Conservation (phyloP, 2,797 vertebrate species). For the Coregonus sp. region DNA sequence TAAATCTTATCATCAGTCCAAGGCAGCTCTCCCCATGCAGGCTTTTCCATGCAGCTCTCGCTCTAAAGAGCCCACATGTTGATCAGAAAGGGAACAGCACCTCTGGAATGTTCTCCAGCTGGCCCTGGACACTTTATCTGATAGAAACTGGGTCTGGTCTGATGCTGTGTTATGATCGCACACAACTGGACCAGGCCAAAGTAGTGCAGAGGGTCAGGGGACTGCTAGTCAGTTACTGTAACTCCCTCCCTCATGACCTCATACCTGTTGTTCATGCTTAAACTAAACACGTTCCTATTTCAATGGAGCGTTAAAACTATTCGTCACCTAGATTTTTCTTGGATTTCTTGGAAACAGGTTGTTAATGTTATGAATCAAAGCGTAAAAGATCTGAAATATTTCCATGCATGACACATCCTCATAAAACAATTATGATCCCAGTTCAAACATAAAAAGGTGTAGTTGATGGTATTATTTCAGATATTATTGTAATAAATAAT, state of each 20-base stretch:
- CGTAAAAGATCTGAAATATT: background rate
- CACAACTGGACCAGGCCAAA: constrained; percentile 41
- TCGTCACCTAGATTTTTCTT: background rate
- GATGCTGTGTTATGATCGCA: constrained; percentile 36
- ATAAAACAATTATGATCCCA: background rate
- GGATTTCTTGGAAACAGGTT: background rate
- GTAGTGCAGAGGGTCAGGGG: constrained; percentile 30
- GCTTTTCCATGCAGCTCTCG: constrained; percentile 17
- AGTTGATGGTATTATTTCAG: background rate
- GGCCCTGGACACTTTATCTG: constrained; percentile 48
- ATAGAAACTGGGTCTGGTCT: constrained; percentile 43
- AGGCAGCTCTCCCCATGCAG: constrained; percentile 25
- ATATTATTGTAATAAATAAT: constrained; percentile 8
- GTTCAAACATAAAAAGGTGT: constrained; percentile 8
- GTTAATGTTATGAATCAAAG: background rate
- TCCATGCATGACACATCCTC: constrained; percentile 1
- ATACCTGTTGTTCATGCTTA: constrained; percentile 6
- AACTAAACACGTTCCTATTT: constrained; percentile 24
- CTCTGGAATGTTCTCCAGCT: constrained; percentile 40
- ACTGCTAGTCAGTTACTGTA: background rate
- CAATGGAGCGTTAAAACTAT: background rate
- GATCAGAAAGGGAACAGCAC: constrained; percentile 23
- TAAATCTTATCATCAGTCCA: constrained; percentile 40
- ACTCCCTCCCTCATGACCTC: background rate
- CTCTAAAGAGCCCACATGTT: constrained; percentile 29